Conservation (phyloP, 2,113 vertebrate genomes). For the Cyprinodon variegatus region DNA sequence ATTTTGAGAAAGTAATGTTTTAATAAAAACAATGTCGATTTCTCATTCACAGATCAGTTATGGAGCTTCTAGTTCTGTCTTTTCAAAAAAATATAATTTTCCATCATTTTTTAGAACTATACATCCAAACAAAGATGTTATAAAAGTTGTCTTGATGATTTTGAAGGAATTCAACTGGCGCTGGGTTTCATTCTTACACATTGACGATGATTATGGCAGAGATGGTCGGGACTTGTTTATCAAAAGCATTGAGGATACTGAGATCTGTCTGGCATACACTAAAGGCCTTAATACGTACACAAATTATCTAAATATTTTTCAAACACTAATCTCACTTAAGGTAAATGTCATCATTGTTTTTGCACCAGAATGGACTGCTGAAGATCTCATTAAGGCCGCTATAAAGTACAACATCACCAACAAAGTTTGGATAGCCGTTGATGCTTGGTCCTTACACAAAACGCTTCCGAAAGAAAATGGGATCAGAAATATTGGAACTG, state of each 20-base stretch:
- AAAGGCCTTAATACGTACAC: constrained; percentile 27
- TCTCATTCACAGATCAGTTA: constrained; percentile 82
- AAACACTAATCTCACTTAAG: constrained; percentile 52
- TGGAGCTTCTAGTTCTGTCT: constrained; percentile 62
- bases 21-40: constrained; percentile 29
- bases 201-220: constrained; percentile 71
- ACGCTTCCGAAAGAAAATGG: constrained; percentile 62
- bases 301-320: constrained; percentile 29
- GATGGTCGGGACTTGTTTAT: constrained; percentile 64
- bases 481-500: constrained; percentile 71
- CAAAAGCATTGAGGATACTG: constrained; percentile 19
- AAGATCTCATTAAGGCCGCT: constrained; percentile 74
- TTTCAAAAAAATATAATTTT: constrained; percentile 77
- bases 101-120: constrained; percentile 86
- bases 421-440: constrained; percentile 86
- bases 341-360: constrained; percentile 72
- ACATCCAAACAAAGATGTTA: constrained; percentile 77
- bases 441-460: constrained; percentile 79
- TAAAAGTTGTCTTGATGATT: constrained; percentile 78
- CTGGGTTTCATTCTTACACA: constrained; percentile 84
- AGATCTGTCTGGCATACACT: constrained; percentile 80
- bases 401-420: constrained; percentile 73
- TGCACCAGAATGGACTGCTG: constrained; percentile 27
- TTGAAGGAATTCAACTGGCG: constrained; percentile 81
- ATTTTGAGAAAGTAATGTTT: constrained; percentile 53